A percentile compares a stretch with the other conserved stretches of the same genome.
phyloP scores from a whole-genome alignment of 2,888 invertebrate genomes.

The Hydrotaea diabolus region DNA sequence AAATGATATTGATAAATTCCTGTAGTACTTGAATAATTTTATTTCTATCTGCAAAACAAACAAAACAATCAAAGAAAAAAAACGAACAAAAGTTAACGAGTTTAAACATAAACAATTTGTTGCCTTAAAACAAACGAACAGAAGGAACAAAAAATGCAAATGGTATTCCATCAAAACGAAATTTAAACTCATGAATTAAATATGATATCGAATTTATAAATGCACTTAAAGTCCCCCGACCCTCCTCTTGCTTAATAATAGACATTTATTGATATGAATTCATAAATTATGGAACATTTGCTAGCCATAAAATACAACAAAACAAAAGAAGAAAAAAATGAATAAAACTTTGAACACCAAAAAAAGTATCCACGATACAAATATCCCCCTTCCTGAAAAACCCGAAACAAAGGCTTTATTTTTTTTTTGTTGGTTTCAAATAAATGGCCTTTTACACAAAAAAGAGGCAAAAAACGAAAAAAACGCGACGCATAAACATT shows the following conservation, averaged over 20 bases:
- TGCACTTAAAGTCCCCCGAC: background rate
- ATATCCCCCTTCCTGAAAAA: background rate
- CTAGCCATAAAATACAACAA: background rate
- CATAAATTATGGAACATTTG: slow-evolving; percentile 66
- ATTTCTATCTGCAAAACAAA: too few species aligned
- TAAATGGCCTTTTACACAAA: slow-evolving; percentile 45
- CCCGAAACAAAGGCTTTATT: background rate
- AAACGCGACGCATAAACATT: slow-evolving; percentile 63
- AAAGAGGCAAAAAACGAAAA: slow-evolving; percentile 14
- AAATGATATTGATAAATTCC: too few species aligned
- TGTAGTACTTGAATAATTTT: background rate
- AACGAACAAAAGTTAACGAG: background rate
- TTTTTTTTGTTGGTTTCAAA: background rate
- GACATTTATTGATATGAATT: slow-evolving; percentile 65
- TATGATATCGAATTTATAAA: slow-evolving; percentile 8
- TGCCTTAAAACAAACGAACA: background rate
- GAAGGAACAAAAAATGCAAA: background rate
- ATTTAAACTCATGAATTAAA: slow-evolving; percentile 25
- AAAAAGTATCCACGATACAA: slow-evolving; percentile 23
- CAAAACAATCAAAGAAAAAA: too few species aligned
- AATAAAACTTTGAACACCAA: slow-evolving; percentile 44
- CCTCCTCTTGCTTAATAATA: slow-evolving; percentile 2
- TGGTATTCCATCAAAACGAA: background rate
- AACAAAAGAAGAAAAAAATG: slow-evolving; percentile 2
- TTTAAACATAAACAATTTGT: background rate